These are phyloP conservation scores for Cladopsammia gracilis DNA, from an alignment of 64 coral and sea anemone species.

Conservation along the genomic window DNA sequence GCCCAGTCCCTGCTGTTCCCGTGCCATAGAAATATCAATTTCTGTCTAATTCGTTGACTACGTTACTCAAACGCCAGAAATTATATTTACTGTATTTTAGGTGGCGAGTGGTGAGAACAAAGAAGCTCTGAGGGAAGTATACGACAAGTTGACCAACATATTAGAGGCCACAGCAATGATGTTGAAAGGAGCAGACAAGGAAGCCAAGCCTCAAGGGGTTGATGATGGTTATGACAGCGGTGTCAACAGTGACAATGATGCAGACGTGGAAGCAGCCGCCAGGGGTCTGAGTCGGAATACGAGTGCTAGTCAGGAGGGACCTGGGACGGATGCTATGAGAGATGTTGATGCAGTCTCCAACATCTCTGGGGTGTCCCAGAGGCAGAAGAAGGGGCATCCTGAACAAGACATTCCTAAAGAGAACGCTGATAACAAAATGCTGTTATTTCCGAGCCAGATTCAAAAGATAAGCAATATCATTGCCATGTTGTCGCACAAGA, in stretches of 20 bases:
- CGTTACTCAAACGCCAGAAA: too few species aligned
- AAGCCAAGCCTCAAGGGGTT: not conserved
- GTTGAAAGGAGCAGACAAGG: constrained; percentile 51
- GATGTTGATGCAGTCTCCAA: constrained; percentile 37
- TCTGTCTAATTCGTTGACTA: too few species aligned
- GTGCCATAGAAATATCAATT: too few species aligned
- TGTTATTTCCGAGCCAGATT: constrained; percentile 76
- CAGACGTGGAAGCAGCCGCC: constrained; percentile 13
- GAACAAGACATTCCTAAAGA: not conserved
- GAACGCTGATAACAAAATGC: constrained; percentile 19
- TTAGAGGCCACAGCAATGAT: constrained; percentile 74
- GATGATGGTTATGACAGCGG: constrained; percentile 16
- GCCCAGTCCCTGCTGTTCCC: too few species aligned
- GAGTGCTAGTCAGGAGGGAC: constrained; percentile 46
- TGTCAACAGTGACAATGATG: constrained; percentile 39
- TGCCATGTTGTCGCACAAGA: constrained; percentile 81
- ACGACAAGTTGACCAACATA: constrained; percentile 71
- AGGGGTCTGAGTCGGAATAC: constrained; percentile 41
- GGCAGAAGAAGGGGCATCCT: constrained; percentile 5
- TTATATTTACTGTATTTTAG: not conserved
- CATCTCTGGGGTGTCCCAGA: constrained; percentile 58
- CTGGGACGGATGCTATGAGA: not conserved
- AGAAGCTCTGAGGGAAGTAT: constrained; percentile 50
- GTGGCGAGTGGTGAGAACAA: constrained; percentile 57
- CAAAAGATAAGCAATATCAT: constrained; percentile 95